Conservation (phyloP, 1,140 invertebrate genomes). For the Chironomus striatipennis region DNA sequence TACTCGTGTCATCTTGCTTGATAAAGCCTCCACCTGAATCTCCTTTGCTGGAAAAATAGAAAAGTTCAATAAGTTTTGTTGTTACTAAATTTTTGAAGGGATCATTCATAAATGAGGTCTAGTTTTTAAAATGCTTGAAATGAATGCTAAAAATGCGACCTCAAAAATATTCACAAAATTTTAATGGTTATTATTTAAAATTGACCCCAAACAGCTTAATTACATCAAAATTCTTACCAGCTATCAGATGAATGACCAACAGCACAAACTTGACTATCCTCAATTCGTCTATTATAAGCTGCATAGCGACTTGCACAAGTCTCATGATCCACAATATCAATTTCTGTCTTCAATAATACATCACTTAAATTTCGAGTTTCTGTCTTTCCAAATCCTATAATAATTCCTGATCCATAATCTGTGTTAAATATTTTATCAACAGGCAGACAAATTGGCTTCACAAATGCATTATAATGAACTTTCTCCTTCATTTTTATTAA, state of each 20-base stretch:
- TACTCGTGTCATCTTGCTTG: background rate
- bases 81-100: too few species aligned
- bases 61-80: too few species aligned
- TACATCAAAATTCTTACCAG: too few species aligned
- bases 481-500: slow-evolving; percentile 56
- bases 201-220: too few species aligned
- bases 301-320: background rate
- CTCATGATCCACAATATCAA: background rate
- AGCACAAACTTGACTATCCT: background rate
- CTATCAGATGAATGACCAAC: background rate
- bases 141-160: too few species aligned
- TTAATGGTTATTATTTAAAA: too few species aligned
- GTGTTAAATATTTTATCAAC: slow-evolving; percentile 24
- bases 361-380: background rate
- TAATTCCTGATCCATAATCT: background rate
- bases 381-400: background rate
- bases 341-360: background rate
- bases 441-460: slow-evolving; percentile 63
- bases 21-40: background rate
- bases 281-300: background rate
- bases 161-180: too few species aligned
- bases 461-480: slow-evolving; percentile 68
- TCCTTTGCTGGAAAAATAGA: too few species aligned
- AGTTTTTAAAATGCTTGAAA: too few species aligned
- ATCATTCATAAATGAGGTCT: too few species aligned